A percentile compares a stretch with the other conserved stretches of the same genome.
Evolutionary conservation across 2,113 vertebrate genomes (phyloP).

Genomic region (Edolisoma coerulescens): DNA sequence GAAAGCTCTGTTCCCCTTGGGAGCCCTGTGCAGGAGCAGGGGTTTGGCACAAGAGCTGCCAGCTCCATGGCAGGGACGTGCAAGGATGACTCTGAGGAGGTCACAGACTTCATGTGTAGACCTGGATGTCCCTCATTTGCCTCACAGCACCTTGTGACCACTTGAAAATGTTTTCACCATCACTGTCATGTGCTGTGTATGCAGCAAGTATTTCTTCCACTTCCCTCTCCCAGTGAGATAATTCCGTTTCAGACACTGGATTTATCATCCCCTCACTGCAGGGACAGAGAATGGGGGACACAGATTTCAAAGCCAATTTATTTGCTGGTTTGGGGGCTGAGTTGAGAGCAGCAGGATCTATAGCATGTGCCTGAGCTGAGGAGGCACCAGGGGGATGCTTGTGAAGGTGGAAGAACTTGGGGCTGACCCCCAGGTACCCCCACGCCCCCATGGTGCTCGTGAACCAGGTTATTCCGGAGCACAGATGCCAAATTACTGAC

Average conservation of each 20-base stretch:
- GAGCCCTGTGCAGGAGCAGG: neutral
- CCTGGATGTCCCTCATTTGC: neutral
- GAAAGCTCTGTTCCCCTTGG: neutral
- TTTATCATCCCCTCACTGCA: neutral
- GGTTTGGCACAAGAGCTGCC: neutral
- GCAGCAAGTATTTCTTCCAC: neutral
- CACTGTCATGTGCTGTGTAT: neutral
- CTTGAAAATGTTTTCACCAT: neutral
- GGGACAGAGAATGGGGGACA: neutral
- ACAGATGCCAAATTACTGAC: neutral
- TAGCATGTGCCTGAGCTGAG: rapidly evolving
- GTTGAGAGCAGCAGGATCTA: neutral
- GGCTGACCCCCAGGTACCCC: neutral
- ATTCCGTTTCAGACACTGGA: neutral
- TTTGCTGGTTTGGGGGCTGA: neutral
- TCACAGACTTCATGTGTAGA: neutral
- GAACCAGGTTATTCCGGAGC: neutral
- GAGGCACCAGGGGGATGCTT: neutral
- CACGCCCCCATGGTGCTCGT: rapidly evolving
- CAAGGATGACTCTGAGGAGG: neutral
- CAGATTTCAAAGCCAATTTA: neutral
- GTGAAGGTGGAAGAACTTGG: neutral
- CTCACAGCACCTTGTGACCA: neutral
- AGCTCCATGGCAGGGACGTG: rapidly evolving
- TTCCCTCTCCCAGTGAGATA: neutral